These are phyloP conservation scores for Scotopteryx bipunctaria DNA, from an alignment of 2,888 invertebrate species.

Conservation along the genomic window DNA sequence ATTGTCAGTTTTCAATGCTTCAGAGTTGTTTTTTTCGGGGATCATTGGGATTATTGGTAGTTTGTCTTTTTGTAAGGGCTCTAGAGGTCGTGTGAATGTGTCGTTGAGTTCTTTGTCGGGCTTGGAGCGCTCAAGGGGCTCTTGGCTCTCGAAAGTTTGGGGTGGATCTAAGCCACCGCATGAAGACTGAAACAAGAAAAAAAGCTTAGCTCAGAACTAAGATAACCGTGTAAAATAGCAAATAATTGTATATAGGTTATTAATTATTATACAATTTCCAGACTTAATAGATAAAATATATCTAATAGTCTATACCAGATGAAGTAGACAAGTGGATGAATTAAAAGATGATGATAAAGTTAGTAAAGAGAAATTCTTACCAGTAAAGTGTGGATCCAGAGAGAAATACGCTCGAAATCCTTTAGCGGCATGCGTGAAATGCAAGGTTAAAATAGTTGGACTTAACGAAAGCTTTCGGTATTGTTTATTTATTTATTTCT, in stretches of 20 bases:
- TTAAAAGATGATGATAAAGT: too few species aligned
- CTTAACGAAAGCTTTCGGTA: slow-evolving; percentile 14
- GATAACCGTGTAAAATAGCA: too few species aligned
- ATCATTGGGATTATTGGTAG: slow-evolving; percentile 56
- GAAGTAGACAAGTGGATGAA: too few species aligned
- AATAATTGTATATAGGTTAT: too few species aligned
- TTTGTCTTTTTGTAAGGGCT: slow-evolving; percentile 57
- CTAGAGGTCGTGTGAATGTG: slow-evolving; percentile 56
- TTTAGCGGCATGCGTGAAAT: slow-evolving; percentile 58
- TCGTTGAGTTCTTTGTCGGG: slow-evolving; percentile 70
- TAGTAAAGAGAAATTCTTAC: slow-evolving; percentile 61
- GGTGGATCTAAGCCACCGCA: slow-evolving; percentile 72
- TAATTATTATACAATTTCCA: too few species aligned
- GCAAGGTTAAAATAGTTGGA: slow-evolving; percentile 1
- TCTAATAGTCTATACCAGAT: too few species aligned
- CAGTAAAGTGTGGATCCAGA: slow-evolving; percentile 58
- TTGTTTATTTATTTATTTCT: background rate
- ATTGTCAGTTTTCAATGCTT: slow-evolving; percentile 56
- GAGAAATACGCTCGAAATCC: slow-evolving; percentile 54
- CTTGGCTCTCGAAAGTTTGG: slow-evolving; percentile 71
- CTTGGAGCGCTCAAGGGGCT: slow-evolving; percentile 61
- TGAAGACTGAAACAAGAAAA: slow-evolving; percentile 53
- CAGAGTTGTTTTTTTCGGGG: slow-evolving; percentile 61
- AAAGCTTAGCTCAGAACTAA: too few species aligned
- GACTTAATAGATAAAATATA: too few species aligned